phyloP scores from a whole-genome alignment of 1,140 invertebrate species.

The Psilanteris sp. region DNA sequence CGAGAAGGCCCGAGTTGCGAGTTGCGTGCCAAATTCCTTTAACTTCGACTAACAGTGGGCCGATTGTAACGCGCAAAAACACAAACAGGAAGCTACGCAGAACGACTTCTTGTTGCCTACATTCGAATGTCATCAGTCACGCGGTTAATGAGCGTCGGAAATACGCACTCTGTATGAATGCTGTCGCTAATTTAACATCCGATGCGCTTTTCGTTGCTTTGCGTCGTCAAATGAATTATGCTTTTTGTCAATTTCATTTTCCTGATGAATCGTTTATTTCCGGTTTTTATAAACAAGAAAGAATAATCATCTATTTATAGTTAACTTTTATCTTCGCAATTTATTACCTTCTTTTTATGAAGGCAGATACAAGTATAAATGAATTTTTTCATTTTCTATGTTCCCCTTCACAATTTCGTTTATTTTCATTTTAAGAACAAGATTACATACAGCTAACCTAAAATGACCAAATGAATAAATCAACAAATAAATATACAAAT shows the following conservation, averaged over 20 bases:
- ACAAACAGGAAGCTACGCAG: slow-evolving; percentile 38
- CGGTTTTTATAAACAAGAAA: slow-evolving; percentile 10
- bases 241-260: slow-evolving; percentile 46
- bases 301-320: slow-evolving; percentile 45
- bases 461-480: too few relatives aligned
- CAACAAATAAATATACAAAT: too few relatives aligned
- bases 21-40: slow-evolving; percentile 51
- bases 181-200: slow-evolving; percentile 35
- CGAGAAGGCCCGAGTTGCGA: slow-evolving; percentile 15
- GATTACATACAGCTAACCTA: too few relatives aligned
- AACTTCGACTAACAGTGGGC: slow-evolving; percentile 25
- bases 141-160: slow-evolving; percentile 75
- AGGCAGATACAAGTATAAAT: too few relatives aligned
- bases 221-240: slow-evolving; percentile 39
- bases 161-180: slow-evolving; percentile 68
- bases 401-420: too few relatives aligned
- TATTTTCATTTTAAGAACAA: too few relatives aligned
- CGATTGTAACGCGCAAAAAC: slow-evolving; percentile 31
- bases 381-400: too few relatives aligned
- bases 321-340: slow-evolving; percentile 15
- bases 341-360: slow-evolving; percentile 12
- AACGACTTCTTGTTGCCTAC: slow-evolving; percentile 71
- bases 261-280: slow-evolving; percentile 44
- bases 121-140: slow-evolving; percentile 76
- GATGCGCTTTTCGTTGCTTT: slow-evolving; percentile 38